Evolutionary conservation across 2,113 vertebrate genomes (phyloP), one percentile per base, ranked within the genome.

Genomic region (Tauraco erythrolophus): DNA sequence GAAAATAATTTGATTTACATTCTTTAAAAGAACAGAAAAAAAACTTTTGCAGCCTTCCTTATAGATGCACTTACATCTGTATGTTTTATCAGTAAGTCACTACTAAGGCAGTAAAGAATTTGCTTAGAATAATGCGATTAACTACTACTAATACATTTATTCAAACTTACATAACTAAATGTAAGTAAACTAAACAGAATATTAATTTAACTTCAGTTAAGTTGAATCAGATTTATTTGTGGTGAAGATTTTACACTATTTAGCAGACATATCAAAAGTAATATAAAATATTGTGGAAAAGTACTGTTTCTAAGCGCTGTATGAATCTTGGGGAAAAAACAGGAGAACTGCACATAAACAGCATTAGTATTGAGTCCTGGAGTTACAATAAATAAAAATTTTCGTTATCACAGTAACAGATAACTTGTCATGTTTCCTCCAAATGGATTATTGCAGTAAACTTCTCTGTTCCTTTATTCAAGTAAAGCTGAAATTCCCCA

Each of bases 11-110:
- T 60, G 2, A 48, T 21, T 84, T 89, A 4, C 0, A 4, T 43
- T 80, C 25, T 61, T 70, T 70, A 54, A 74, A 93, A 92, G 23
- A 92, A 68, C 6, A 41, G 51, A 10, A 70, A 24, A 70, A 82
- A 58, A 39, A 10, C 7, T 23, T 46, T 28, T 65, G 4, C 24
- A 77, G 28, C 13, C 19, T 76, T 75, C 41, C 13, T 60, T 83
- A 16, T 1, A 74, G 21, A 33, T 41, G 23, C 13, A 35, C 14
- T 33, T 77, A 9, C 0, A 1, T 54, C 74, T 64, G 5, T 43
- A 21, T 76, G 5, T 60, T 69, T 79, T 92, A 25, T 92, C 31
- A 41, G 30, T 75, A 46, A 45, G 25, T 69, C 72, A 11, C 11
- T 62, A 16, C 19, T 61, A 45, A 33, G 17, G 88, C 22, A 76